Conservation (phyloP, 35 echinoderm and acorn worm genomes). For the Lytechinus variegatus region DNA sequence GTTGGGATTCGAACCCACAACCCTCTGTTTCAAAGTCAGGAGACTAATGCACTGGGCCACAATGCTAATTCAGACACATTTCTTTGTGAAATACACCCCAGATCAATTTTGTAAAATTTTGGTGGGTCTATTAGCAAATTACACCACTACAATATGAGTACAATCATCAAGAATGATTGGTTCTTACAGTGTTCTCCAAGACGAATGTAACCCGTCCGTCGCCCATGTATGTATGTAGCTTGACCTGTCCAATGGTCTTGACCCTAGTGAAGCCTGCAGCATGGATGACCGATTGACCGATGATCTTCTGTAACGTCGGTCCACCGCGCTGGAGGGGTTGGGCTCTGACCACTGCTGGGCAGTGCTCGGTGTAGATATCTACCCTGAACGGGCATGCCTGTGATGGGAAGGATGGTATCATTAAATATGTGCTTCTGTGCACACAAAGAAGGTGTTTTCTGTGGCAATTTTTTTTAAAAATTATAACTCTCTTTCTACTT, state of each 20-base stretch:
- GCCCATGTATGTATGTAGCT: conserved; percentile 55
- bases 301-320: conserved; percentile 67
- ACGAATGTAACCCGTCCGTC: conserved; percentile 68
- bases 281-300: conserved; percentile 72
- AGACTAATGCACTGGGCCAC: too few relatives aligned
- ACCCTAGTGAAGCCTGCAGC: conserved; percentile 50
- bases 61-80: too few relatives aligned
- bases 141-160: too few relatives aligned
- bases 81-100: too few relatives aligned
- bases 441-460: too few relatives aligned
- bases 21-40: too few relatives aligned
- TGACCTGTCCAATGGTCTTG: conserved; percentile 56
- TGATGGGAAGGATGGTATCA: background rate
- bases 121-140: too few relatives aligned
- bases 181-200: conserved; percentile 82
- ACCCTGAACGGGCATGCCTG: conserved; percentile 74
- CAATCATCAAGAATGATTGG: background rate
- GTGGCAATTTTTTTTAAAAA: too few relatives aligned
- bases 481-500: too few relatives aligned
- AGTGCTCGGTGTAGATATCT: conserved; percentile 82
- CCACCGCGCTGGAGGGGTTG: conserved; percentile 83
- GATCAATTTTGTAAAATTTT: too few relatives aligned
- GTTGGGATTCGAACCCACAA: too few relatives aligned
- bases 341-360: conserved; percentile 65
- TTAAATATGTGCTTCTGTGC: too few relatives aligned